phyloP scores from a whole-genome alignment of 30 jellyfish, hydroid and myxozoan species.

The Chrysaora quinquecirrha region DNA sequence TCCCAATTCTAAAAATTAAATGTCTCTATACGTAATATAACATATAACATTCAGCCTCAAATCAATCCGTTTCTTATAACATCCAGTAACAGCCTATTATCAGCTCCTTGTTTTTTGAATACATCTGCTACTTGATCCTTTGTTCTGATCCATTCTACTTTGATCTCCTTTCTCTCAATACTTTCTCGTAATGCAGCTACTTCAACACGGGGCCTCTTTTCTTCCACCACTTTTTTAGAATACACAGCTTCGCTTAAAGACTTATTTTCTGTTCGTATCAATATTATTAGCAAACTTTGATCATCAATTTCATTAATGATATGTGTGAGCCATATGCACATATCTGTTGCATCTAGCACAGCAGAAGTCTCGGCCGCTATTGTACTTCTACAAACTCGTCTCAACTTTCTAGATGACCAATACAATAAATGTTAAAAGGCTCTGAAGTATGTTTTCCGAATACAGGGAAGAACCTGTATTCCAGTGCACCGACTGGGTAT shows the following conservation, averaged over 20 bases:
- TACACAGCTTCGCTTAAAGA: constrained; percentile 58
- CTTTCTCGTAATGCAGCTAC: constrained; percentile 34
- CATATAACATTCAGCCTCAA: constrained; percentile 15
- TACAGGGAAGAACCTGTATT: too few relatives aligned
- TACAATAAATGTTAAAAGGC: too few relatives aligned
- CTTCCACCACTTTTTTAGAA: constrained; percentile 29
- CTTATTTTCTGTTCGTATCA: constrained; percentile 30
- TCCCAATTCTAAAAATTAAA: constrained; percentile 8
- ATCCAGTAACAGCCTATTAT: constrained; percentile 14
- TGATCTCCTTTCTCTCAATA: constrained; percentile 44
- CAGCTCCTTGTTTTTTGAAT: constrained; percentile 64
- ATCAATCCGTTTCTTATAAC: constrained; percentile 9
- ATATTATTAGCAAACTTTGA: constrained; percentile 35
- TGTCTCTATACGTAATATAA: constrained; percentile 7
- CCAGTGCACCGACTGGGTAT: too few relatives aligned
- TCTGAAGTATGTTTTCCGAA: too few relatives aligned
- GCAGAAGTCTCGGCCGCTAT: constrained; percentile 50
- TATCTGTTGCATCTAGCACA: constrained; percentile 37
- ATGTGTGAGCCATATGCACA: constrained; percentile 32
- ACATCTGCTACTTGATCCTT: constrained; percentile 47
- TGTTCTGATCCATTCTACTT: constrained; percentile 51
- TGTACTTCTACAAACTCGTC: constrained; percentile 47
- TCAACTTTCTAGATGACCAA: constrained; percentile 32
- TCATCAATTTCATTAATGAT: constrained; percentile 32
- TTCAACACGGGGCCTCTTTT: constrained; percentile 42